Conservation (phyloP, 2,888 invertebrate genomes). For the Dexiosoma caninum region DNA sequence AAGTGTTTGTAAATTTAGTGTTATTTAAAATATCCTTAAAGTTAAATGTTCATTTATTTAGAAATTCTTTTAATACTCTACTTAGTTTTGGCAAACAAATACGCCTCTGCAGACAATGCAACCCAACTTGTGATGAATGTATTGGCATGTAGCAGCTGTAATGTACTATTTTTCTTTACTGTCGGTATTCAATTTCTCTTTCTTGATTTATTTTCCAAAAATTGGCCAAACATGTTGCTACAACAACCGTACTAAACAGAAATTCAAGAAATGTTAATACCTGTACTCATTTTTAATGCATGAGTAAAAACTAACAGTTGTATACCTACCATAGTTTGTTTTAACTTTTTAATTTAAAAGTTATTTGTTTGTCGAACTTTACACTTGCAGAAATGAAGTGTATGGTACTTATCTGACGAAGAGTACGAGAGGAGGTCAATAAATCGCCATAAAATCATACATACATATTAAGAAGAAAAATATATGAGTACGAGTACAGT, state of each 20-base stretch:
- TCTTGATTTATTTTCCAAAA: constrained; percentile 52
- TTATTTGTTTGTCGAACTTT: constrained; percentile 15
- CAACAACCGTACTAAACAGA: constrained; percentile 53
- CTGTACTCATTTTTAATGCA: constrained; percentile 25
- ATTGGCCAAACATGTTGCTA: constrained; percentile 66
- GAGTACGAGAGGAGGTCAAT: no score
- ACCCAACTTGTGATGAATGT: constrained; percentile 33
- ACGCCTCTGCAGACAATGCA: constrained; percentile 62
- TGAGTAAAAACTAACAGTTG: not conserved
- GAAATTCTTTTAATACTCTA: not conserved
- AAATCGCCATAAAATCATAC: no score
- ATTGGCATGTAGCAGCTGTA: constrained; percentile 43
- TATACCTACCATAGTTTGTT: not conserved
- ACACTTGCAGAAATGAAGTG: not conserved
- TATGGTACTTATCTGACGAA: no score
- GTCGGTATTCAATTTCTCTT: constrained; percentile 2
- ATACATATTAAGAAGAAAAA: no score
- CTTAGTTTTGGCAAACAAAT: constrained; percentile 38
- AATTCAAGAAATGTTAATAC: constrained; percentile 4
- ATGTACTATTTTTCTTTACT: not conserved
- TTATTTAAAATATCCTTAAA: constrained; percentile 20
- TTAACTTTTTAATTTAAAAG: not conserved
- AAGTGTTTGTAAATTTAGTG: not conserved
- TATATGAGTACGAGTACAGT: no score
- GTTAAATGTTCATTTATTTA: not conserved